Evolutionary conservation across 2,888 invertebrate species (phyloP), one percentile per base, ranked within the genome.

Genomic region (Sesamia inferens): DNA sequence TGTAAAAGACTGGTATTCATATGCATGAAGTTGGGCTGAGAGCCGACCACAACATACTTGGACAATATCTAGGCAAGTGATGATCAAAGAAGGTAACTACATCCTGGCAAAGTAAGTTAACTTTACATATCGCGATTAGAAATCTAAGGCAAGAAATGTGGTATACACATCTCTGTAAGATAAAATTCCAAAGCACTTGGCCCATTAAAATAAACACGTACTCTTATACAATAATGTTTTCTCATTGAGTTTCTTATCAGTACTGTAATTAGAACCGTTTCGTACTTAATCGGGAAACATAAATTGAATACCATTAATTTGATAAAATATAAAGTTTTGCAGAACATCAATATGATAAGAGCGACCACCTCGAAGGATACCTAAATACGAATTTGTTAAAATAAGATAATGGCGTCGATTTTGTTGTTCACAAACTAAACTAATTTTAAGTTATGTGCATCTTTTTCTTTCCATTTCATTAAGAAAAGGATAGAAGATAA

Each of bases 261-360:
- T 47, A 44, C n/a, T 59, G 55, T 58, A 72, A 85, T 83, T 78
- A 76, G 73, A 76, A 84, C 67, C 74, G 66, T 82, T 82, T 65
- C 71, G 69, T 68, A 79, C 48, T 64, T 81, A 76, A 81, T 71
- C 76, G 48, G 68, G 48, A 66, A 81, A 81, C 81, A 79, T 80
- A 79, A 80, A 84, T 78, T 74, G 74, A 78, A 79, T 66, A 57
- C 59, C 42, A 78, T 67, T 76, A 63, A 74, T 68, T 77, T 68
- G 77, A 78, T 82, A 82, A 84, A 84, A 85, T 74, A 78, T 73
- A 65, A 78, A 76, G 71, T 80, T 83, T 81, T 83, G 83, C 68
- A 69, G 70, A 61, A 69, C 47, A 71, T 77, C 68, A 80, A 74
- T 71, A 62, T 71, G 79, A 82, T 80, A 79, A 76, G 51, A 64